Conservation (phyloP, 1,140 invertebrate genomes). For the Eumeta japonica region DNA sequence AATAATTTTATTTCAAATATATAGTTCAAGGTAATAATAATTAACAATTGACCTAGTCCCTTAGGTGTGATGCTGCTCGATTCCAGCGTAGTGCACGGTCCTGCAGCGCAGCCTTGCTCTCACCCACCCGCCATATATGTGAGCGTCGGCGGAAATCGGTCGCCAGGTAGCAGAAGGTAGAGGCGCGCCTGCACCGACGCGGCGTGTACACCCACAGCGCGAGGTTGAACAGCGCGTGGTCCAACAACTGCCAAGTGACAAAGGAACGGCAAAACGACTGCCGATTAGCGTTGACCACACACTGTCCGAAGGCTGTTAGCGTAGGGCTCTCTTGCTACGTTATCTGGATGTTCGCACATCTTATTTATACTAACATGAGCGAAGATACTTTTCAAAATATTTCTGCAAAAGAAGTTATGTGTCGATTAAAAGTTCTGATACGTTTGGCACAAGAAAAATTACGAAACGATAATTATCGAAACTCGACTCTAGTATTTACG, state of each 20-base stretch:
- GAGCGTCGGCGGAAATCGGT: conserved; percentile 96
- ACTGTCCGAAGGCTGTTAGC: conserved; percentile 49
- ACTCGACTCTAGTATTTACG: no score
- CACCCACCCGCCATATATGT: conserved; percentile 96
- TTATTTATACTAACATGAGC: neutral
- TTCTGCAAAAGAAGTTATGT: neutral
- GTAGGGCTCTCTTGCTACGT: conserved; percentile 39
- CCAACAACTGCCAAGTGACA: conserved; percentile 87
- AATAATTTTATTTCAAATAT: conserved; percentile 1
- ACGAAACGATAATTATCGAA: no score
- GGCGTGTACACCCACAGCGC: conserved; percentile 98
- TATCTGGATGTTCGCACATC: conserved; percentile 18
- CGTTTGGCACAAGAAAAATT: no score
- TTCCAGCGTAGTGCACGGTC: conserved; percentile 92
- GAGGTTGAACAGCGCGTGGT: conserved; percentile 98
- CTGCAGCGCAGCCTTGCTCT: conserved; percentile 96
- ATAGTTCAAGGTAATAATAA: neutral
- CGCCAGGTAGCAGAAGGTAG: conserved; percentile 95
- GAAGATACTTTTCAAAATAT: neutral
- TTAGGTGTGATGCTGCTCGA: conserved; percentile 95
- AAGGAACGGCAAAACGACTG: conserved; percentile 52
- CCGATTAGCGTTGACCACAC: conserved; percentile 37
- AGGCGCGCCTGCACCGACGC: conserved; percentile 93
- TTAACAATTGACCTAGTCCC: conserved; percentile 74
- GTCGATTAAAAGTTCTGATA: neutral